A percentile compares a stretch with the other conserved stretches of the same genome.
Conservation (phyloP, 2,888 invertebrate species). For the Mylabris sibirica region DNA sequence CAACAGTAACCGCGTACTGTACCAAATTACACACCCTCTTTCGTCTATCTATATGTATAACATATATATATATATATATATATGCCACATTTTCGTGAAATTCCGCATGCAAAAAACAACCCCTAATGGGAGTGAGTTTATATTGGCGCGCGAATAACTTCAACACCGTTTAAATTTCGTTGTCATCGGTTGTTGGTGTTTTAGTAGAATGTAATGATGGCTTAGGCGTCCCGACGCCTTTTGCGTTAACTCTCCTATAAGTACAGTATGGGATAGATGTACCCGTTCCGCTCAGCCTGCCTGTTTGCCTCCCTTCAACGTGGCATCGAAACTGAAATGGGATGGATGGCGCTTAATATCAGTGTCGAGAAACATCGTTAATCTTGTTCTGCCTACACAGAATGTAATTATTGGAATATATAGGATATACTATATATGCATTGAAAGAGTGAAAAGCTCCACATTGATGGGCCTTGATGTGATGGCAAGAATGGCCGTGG, state of each 20-base stretch:
- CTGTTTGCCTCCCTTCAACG: conserved; percentile 25
- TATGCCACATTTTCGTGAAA: conserved; percentile 41
- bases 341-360: conserved; percentile 60
- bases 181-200: not conserved
- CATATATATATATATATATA: too few species aligned
- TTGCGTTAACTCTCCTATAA: too few species aligned
- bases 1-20: conserved; percentile 57
- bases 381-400: conserved; percentile 61
- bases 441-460: conserved; percentile 28
- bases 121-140: conserved; percentile 25
- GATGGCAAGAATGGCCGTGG: conserved; percentile 13
- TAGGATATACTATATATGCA: conserved; percentile 46
- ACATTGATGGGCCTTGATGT: conserved; percentile 28
- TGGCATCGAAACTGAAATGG: conserved; percentile 38
- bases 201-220: not conserved
- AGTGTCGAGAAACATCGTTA: conserved; percentile 61
- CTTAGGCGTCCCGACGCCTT: not conserved
- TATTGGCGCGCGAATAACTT: conserved; percentile 47
- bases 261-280: too few species aligned
- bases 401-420: conserved; percentile 61
- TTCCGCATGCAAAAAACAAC: conserved; percentile 51
- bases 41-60: not conserved
- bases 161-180: conserved; percentile 45
- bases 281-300: too few species aligned
- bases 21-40: conserved; percentile 52